Conservation (phyloP, 2,113 vertebrate genomes). For the Cyphomyrus discorhynchus region DNA sequence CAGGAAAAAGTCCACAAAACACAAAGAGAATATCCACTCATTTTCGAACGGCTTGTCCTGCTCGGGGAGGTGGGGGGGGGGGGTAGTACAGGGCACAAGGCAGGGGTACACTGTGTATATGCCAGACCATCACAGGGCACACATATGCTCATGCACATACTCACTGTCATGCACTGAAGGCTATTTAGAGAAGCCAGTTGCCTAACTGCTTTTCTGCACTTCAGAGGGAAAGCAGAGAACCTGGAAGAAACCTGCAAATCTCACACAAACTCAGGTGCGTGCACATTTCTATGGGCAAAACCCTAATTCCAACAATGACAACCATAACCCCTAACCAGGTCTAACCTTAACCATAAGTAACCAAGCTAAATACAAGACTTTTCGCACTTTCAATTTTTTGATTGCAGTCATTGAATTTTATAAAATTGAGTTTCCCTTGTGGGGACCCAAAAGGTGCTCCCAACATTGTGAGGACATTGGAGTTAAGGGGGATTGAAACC, state of each 20-base stretch:
- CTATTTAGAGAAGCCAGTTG: background rate
- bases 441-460: background rate
- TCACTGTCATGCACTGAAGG: background rate
- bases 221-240: background rate
- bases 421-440: background rate
- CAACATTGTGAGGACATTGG: background rate
- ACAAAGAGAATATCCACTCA: no score
- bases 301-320: background rate
- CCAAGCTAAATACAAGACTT: background rate
- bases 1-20: background rate
- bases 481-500: background rate
- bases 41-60: no score
- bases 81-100: background rate
- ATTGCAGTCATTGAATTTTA: background rate
- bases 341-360: background rate
- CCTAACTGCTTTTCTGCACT: background rate
- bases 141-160: background rate
- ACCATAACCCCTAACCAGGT: background rate
- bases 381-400: background rate
- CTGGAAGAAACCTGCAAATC: background rate
- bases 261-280: no score
- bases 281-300: no score
- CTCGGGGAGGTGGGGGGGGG: background rate
- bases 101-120: background rate
- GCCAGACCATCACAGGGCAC: background rate